Evolutionary conservation across 2,888 invertebrate species (phyloP).

Genomic region (Heliconius cydno): DNA sequence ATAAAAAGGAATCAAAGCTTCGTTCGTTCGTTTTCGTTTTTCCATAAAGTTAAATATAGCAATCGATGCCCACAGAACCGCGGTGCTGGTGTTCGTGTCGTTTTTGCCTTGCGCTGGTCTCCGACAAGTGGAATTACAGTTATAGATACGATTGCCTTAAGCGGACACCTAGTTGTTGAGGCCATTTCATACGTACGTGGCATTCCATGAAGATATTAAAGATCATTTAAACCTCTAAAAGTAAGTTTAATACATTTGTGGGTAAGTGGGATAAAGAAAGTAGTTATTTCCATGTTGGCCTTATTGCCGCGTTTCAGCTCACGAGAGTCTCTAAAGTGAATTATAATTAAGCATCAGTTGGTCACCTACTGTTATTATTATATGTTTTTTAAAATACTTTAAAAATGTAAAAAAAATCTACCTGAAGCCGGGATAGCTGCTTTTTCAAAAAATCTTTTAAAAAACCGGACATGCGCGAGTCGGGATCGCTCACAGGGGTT

Average conservation of each 20-base stretch:
- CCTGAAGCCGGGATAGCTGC: too few relatives aligned
- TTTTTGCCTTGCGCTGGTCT: slow-evolving; percentile 34
- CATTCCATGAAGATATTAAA: slow-evolving; percentile 12
- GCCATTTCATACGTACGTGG: slow-evolving; percentile 18
- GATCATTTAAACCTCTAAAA: slow-evolving; percentile 12
- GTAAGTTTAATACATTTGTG: background rate
- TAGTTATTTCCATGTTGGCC: background rate
- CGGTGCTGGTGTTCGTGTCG: slow-evolving; percentile 17
- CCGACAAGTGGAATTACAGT: slow-evolving; percentile 47
- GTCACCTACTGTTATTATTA: too few relatives aligned
- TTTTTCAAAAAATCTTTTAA: too few relatives aligned
- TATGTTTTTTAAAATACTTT: too few relatives aligned
- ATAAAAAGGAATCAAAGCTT: background rate
- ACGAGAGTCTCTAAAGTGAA: background rate
- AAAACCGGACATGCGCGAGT: too few relatives aligned
- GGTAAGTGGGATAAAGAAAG: slow-evolving; percentile 1
- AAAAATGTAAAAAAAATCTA: too few relatives aligned
- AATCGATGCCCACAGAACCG: background rate
- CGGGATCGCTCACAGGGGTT: too few relatives aligned
- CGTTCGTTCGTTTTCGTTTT: too few relatives aligned
- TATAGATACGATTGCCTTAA: slow-evolving; percentile 38
- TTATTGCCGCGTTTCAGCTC: background rate
- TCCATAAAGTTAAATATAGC: background rate
- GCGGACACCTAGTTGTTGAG: slow-evolving; percentile 22
- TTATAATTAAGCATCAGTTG: background rate